Base-by-base conservation (phyloP, 1,140 invertebrate species). In the Pomacea maculata region DNA sequence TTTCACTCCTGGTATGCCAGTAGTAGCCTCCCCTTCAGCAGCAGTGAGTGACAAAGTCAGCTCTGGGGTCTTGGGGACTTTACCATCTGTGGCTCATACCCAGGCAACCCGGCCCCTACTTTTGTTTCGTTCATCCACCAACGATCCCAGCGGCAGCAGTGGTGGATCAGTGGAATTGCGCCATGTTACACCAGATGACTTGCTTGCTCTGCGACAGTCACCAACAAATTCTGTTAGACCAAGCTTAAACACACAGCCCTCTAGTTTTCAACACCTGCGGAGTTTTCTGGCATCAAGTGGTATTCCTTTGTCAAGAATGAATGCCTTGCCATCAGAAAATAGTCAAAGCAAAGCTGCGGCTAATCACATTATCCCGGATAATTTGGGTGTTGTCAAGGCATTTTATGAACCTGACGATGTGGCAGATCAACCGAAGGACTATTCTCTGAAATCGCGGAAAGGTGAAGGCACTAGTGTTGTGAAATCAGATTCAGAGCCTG, bases 61-160 rank as follows among this genome's bases (percentile, higher is more conserved):
- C 4, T 19, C 75, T 14, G 19, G 12, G 8, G 8, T 52, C 8
- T 45, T 11, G 61, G 21, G 10, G 1, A 17, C 75, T 7, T 10
- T 52, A 7, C 65, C 77, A 9, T 78, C 54, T 12, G 65, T 65
- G 5, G 77, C 77, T 54, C 77, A 78, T n/a, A 7, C 21, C 21
- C 75, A 78, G 63, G 55, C 75, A 9, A 78, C 77, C 1, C 77
- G 77, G 17, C 77, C 77, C 6, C 67, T 78, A 45, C 67, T 78
- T 17, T n/a, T 78, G 19, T 25, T 78, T 52, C 45, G 77, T 12
- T 77, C 75, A 11, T 45, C 75, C 17, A 57, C 77, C 0, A 11
- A 29, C 11, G 65, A 78, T 19, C 65, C 65, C 8, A 54, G 65
- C 1, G 67, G 52, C 8, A 67, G 21, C 8, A 67, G 70, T 15